A percentile compares a stretch with the other conserved stretches of the same genome.
phyloP scores from a whole-genome alignment of 1,140 invertebrate genomes.

The Hormaphis cornu region DNA sequence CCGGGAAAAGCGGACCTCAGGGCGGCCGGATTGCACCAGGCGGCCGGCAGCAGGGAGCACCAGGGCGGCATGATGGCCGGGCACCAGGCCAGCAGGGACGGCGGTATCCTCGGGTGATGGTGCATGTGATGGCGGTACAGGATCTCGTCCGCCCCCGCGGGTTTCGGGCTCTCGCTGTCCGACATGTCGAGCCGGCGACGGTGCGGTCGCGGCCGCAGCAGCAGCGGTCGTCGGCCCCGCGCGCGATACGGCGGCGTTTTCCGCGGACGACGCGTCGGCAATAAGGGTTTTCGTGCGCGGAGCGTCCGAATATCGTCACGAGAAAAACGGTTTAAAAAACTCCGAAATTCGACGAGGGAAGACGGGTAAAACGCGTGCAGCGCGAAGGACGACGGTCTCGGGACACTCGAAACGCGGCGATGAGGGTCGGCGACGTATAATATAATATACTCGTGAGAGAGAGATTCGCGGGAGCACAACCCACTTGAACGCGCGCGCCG shows the following conservation, averaged over 20 bases:
- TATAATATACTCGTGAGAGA: background rate
- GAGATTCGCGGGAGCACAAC: background rate
- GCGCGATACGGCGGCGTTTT: no score
- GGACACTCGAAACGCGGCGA: conserved; percentile 18
- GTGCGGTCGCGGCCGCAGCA: background rate
- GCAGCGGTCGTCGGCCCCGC: background rate
- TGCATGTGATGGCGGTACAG: background rate
- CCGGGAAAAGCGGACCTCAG: conserved; percentile 38
- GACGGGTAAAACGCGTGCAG: no score
- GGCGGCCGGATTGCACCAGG: conserved; percentile 37
- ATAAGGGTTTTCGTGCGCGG: no score
- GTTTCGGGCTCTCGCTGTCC: conserved; percentile 22
- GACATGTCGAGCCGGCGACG: conserved; percentile 8
- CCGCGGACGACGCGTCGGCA: no score
- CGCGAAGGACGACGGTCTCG: background rate
- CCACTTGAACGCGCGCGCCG: conserved; percentile 7
- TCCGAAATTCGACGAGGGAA: no score
- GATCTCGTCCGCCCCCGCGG: background rate
- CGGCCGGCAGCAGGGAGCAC: conserved; percentile 37
- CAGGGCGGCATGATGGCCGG: conserved; percentile 38
- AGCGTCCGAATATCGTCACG: no score
- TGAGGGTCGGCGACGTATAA: conserved; percentile 15
- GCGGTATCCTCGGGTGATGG: conserved; percentile 32
- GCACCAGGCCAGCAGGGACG: conserved; percentile 36
- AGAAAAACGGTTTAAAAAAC: no score